Evolutionary conservation across 1,140 invertebrate species (phyloP).

Genomic region (Pseudomyrmex gracilis): DNA sequence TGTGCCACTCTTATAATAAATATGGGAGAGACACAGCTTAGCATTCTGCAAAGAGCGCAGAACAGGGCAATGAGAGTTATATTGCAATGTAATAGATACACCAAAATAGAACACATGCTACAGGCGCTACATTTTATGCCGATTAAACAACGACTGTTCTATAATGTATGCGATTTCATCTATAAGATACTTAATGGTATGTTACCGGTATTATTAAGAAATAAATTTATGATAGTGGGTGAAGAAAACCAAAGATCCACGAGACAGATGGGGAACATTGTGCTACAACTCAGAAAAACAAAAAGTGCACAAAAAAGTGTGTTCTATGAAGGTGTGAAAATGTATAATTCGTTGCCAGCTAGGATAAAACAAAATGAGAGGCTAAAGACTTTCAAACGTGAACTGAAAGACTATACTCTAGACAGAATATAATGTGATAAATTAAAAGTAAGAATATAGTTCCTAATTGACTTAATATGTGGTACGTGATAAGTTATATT

Average conservation of each 20-base stretch:
- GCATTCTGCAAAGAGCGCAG: slow-evolving; percentile 19
- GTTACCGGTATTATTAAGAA: neutral
- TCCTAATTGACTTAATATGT: too few species aligned
- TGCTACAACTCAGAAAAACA: neutral
- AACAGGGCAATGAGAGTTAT: slow-evolving; percentile 46
- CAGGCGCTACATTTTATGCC: slow-evolving; percentile 40
- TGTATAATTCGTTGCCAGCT: neutral
- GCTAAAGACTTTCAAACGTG: neutral
- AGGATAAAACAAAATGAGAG: neutral
- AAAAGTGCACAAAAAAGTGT: neutral
- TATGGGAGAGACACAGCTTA: slow-evolving; percentile 21
- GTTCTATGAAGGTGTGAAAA: neutral
- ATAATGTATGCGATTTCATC: slow-evolving; percentile 53
- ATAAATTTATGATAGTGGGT: neutral
- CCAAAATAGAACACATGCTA: slow-evolving; percentile 34
- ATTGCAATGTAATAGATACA: slow-evolving; percentile 40
- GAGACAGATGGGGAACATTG: neutral
- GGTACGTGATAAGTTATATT: too few species aligned
- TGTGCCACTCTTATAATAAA: neutral
- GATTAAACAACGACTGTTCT: slow-evolving; percentile 22
- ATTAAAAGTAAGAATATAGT: too few species aligned
- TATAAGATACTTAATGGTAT: slow-evolving; percentile 22
- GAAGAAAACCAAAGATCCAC: neutral
- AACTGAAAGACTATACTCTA: neutral
- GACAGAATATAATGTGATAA: too few species aligned